Conservation (phyloP, 2,113 vertebrate genomes). For the Phalacrocorax brasilianus region DNA sequence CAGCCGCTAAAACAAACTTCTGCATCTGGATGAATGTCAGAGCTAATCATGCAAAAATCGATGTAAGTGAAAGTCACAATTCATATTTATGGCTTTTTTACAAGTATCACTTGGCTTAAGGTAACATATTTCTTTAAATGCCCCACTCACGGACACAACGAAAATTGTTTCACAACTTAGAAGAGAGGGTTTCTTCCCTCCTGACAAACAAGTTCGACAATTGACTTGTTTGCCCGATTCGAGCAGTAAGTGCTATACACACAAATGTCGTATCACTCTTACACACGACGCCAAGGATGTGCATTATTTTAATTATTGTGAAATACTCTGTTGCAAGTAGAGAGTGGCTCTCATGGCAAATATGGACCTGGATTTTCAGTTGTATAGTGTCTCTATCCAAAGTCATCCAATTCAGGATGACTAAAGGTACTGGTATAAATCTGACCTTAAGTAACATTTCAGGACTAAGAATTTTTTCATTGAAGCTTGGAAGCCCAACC, state of each 20-base stretch:
- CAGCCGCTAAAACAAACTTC: background rate
- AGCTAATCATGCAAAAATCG: background rate
- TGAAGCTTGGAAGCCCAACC: background rate
- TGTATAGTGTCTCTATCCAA: background rate
- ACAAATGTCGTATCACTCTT: background rate
- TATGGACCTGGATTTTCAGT: background rate
- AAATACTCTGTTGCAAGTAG: background rate
- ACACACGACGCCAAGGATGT: background rate
- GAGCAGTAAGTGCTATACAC: background rate
- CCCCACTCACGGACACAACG: rapidly evolving
- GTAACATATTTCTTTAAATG: background rate
- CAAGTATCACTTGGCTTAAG: background rate
- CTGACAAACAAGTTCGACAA: background rate
- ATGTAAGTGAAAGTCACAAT: background rate
- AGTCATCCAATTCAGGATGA: background rate
- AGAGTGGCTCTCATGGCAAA: background rate
- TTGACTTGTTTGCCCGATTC: background rate
- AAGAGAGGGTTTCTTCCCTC: background rate
- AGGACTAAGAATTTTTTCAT: background rate
- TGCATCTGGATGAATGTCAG: background rate
- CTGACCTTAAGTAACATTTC: background rate
- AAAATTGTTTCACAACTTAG: background rate
- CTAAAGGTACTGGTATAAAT: background rate
- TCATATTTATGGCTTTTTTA: background rate
- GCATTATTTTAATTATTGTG: background rate